Evolutionary conservation across 2,888 invertebrate species (phyloP).

Genomic region (Sialis fuliginosa): DNA sequence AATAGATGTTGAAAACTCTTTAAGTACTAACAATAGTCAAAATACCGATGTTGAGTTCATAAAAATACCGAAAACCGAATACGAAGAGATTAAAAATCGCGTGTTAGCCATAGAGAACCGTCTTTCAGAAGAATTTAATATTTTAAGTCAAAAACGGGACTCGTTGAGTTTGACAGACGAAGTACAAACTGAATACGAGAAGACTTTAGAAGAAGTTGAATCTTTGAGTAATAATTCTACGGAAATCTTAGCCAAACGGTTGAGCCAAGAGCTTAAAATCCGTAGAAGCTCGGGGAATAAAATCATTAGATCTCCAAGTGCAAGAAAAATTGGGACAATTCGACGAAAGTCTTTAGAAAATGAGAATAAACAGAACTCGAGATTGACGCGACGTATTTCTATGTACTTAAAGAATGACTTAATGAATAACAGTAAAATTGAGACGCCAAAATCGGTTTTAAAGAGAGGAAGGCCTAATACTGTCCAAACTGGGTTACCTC

Average conservation of each 20-base stretch:
- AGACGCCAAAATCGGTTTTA: conserved; percentile 26
- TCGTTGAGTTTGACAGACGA: conserved; percentile 34
- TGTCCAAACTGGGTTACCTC: conserved; percentile 23
- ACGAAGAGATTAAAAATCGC: conserved; percentile 58
- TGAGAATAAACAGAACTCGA: conserved; percentile 20
- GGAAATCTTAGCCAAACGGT: conserved; percentile 48
- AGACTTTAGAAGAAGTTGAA: conserved; percentile 50
- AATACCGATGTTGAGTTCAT: conserved; percentile 34
- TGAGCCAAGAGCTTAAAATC: conserved; percentile 58
- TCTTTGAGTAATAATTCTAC: conserved; percentile 42
- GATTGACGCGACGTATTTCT: conserved; percentile 41
- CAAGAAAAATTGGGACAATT: conserved; percentile 60
- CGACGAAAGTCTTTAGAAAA: conserved; percentile 51
- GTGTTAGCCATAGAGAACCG: conserved; percentile 54
- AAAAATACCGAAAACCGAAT: conserved; percentile 53
- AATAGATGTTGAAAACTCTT: not conserved
- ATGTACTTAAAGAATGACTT: conserved; percentile 29
- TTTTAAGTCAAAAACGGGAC: conserved; percentile 14
- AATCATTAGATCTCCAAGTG: conserved; percentile 62
- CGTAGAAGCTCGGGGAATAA: conserved; percentile 48
- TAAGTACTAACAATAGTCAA: not conserved
- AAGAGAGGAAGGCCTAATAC: conserved; percentile 33
- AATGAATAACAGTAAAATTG: conserved; percentile 1
- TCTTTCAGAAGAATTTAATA: conserved; percentile 47
- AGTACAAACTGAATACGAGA: conserved; percentile 55